These are phyloP conservation scores for Adineta ricciae DNA, from an alignment of 2,888 invertebrate genomes.

Conservation along the genomic window DNA sequence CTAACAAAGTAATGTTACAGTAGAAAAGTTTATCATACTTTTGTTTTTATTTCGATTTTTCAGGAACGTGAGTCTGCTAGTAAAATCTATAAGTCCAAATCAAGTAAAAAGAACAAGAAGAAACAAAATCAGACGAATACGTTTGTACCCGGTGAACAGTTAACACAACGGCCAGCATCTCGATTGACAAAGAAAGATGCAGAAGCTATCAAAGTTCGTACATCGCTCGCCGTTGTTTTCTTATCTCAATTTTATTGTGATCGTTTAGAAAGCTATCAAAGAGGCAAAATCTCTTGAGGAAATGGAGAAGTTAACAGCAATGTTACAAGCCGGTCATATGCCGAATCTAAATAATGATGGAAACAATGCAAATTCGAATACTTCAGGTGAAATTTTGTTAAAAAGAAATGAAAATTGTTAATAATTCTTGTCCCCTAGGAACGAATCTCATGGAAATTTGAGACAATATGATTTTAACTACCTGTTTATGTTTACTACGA, in stretches of 20 bases:
- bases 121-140: constrained; percentile 21
- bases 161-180: neutral
- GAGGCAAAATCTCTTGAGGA: constrained; percentile 34
- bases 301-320: constrained; percentile 27
- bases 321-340: constrained; percentile 27
- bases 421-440: neutral
- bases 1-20: constrained; percentile 57
- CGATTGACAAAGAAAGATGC: constrained; percentile 24
- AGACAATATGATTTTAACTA: neutral
- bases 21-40: too few relatives aligned
- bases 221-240: neutral
- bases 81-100: neutral
- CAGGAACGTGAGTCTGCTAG: neutral
- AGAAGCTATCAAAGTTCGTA: constrained; percentile 22
- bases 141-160: constrained; percentile 28
- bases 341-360: neutral
- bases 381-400: neutral
- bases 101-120: neutral
- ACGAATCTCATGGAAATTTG: neutral
- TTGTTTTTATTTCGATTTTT: neutral
- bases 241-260: neutral
- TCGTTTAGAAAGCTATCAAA: constrained; percentile 28
- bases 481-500: neutral
- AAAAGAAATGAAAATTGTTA: too few relatives aligned
- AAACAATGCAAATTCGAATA: neutral